Evolutionary conservation across 2,888 invertebrate genomes (phyloP).

Genomic region (Athrips mouffetella): DNA sequence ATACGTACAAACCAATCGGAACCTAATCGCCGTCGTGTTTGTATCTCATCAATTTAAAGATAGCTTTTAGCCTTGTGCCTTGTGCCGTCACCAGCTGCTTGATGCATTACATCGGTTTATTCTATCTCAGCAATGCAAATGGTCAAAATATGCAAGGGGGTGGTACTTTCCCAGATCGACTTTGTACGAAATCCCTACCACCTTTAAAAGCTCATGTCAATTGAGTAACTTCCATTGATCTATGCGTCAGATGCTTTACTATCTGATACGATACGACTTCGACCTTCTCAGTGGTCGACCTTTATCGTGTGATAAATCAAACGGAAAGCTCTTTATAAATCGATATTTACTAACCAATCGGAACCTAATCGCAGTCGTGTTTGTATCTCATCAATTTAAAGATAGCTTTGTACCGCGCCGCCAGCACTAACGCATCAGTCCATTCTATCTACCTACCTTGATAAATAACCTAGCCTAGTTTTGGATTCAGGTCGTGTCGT

Average conservation of each 20-base stretch:
- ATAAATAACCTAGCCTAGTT: slow-evolving; percentile 10
- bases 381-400: neutral
- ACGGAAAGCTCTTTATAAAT: slow-evolving; percentile 21
- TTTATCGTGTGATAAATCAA: slow-evolving; percentile 21
- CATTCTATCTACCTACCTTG: neutral
- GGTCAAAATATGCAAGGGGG: too few relatives aligned
- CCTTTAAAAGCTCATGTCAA: too few relatives aligned
- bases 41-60: neutral
- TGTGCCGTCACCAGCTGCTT: too few relatives aligned
- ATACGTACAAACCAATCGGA: neutral
- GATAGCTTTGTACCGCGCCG: neutral
- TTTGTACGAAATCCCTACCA: too few relatives aligned
- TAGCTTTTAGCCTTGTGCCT: neutral
- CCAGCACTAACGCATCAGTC: slow-evolving; percentile 4
- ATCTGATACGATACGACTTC: too few relatives aligned
- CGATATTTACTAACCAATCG: neutral
- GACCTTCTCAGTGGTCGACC: too few relatives aligned
- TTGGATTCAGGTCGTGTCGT: slow-evolving; percentile 14
- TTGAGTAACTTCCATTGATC: too few relatives aligned
- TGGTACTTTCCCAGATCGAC: too few relatives aligned
- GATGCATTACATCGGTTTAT: neutral
- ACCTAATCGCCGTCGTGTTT: neutral
- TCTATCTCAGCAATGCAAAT: too few relatives aligned
- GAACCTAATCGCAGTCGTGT: neutral
- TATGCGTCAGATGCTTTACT: neutral